Percentiles rank a stretch among this genome's conserved stretches.
phyloP scores from a whole-genome alignment of 1,140 invertebrate genomes.

The Lepidurus apus region DNA sequence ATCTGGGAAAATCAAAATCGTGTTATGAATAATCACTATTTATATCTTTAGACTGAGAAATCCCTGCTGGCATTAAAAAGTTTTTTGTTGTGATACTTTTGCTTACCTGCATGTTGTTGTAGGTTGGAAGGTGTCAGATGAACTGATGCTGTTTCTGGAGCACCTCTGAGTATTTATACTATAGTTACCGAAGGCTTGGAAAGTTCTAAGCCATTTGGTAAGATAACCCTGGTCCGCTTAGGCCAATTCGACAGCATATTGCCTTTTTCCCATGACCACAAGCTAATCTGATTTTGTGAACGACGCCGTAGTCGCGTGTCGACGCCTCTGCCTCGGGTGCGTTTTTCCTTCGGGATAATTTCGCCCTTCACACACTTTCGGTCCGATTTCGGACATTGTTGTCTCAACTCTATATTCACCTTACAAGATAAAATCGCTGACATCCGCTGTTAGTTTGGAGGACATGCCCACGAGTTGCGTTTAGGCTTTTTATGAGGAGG shows the following conservation, averaged over 20 bases:
- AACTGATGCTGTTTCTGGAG: neutral
- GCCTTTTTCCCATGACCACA: neutral
- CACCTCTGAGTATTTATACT: neutral
- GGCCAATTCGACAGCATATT: neutral
- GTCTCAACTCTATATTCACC: neutral
- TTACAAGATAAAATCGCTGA: neutral
- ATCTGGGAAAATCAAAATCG: too few species aligned
- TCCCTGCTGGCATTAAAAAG: neutral
- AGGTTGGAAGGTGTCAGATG: neutral
- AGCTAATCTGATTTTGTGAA: neutral
- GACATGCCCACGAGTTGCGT: neutral
- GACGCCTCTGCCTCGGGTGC: neutral
- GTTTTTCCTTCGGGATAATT: neutral
- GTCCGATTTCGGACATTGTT: neutral
- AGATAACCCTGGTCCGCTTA: neutral
- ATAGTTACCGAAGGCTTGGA: neutral
- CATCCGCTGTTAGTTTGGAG: neutral
- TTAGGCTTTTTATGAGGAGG: neutral
- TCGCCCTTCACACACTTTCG: conserved; percentile 12
- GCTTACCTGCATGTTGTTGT: neutral
- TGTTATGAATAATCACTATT: neutral
- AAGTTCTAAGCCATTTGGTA: neutral
- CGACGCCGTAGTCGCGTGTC: neutral
- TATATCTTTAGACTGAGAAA: neutral
- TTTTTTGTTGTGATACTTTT: neutral